Percentiles rank a stretch among this genome's conserved stretches.
Evolutionary conservation across 35 echinoderm and acorn worm genomes (phyloP).

Genomic region (Nesometra sesokonis): DNA sequence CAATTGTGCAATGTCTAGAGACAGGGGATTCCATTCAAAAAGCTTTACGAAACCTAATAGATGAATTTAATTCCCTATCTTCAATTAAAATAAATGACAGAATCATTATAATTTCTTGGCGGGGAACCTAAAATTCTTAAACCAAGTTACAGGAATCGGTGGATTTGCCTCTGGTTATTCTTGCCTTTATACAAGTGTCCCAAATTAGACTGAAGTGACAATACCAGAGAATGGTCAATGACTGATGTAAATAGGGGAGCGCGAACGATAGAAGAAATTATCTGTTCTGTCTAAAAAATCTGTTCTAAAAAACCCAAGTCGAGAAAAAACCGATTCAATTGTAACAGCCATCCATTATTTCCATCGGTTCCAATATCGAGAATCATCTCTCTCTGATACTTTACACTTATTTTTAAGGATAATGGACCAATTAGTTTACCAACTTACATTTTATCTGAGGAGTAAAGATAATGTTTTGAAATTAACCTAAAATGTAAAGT

Average conservation of each 20-base stretch:
- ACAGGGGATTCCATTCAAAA: conserved; percentile 27
- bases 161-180: conserved; percentile 35
- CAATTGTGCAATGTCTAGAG: conserved; percentile 25
- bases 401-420: conserved; percentile 18
- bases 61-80: conserved; percentile 15
- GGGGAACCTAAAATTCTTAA: conserved; percentile 30
- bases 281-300: too few relatives aligned
- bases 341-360: conserved; percentile 33
- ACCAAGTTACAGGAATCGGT: conserved; percentile 39
- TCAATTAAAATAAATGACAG: conserved; percentile 1
- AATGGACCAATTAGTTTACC: conserved; percentile 22
- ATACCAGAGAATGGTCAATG: conserved; percentile 50
- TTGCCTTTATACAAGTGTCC: conserved; percentile 59
- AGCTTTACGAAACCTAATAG: conserved; percentile 16
- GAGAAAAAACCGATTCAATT: conserved; percentile 44
- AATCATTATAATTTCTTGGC: conserved; percentile 19
- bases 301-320: conserved; percentile 38
- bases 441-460: conserved; percentile 20
- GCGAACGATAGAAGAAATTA: conserved; percentile 37
- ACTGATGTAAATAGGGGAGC: conserved; percentile 37
- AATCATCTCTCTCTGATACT: neutral
- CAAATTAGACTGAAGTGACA: conserved; percentile 24
- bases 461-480: conserved; percentile 8
- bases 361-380: conserved; percentile 32
- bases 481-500: conserved; percentile 8